phyloP scores from a whole-genome alignment of 2,888 invertebrate genomes.

The Caenorhabditis wallacei region DNA sequence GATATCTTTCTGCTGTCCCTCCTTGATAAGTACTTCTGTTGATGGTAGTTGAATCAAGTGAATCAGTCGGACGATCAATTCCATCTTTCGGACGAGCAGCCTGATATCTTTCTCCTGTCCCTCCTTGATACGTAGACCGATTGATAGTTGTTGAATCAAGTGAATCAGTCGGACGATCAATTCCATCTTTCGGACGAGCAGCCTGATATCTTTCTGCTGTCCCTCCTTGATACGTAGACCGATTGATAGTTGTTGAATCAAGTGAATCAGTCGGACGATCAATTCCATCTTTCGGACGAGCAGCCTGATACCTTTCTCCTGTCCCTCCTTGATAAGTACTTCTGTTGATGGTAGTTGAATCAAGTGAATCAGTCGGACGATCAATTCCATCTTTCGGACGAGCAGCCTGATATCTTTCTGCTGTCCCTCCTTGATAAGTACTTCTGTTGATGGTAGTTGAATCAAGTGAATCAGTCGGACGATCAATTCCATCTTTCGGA shows the following conservation, averaged over 20 bases:
- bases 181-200: slow-evolving; percentile 22
- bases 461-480: slow-evolving; percentile 31
- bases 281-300: slow-evolving; percentile 34
- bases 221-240: slow-evolving; percentile 42
- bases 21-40: slow-evolving; percentile 42
- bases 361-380: slow-evolving; percentile 21
- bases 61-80: slow-evolving; percentile 11
- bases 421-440: slow-evolving; percentile 41
- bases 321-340: slow-evolving; percentile 39
- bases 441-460: slow-evolving; percentile 34
- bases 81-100: slow-evolving; percentile 26
- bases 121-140: slow-evolving; percentile 36
- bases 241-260: slow-evolving; percentile 33
- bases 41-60: slow-evolving; percentile 23
- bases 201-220: slow-evolving; percentile 38
- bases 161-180: slow-evolving; percentile 15
- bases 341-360: slow-evolving; percentile 40
- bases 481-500: slow-evolving; percentile 35
- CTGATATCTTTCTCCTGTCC: slow-evolving; percentile 24
- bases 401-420: slow-evolving; percentile 24
- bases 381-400: slow-evolving; percentile 40
- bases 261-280: slow-evolving; percentile 31
- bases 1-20: slow-evolving; percentile 30
- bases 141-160: slow-evolving; percentile 23
- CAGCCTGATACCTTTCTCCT: slow-evolving; percentile 29